Conservation (phyloP, 1,140 invertebrate genomes). For the Ceratina japonica region DNA sequence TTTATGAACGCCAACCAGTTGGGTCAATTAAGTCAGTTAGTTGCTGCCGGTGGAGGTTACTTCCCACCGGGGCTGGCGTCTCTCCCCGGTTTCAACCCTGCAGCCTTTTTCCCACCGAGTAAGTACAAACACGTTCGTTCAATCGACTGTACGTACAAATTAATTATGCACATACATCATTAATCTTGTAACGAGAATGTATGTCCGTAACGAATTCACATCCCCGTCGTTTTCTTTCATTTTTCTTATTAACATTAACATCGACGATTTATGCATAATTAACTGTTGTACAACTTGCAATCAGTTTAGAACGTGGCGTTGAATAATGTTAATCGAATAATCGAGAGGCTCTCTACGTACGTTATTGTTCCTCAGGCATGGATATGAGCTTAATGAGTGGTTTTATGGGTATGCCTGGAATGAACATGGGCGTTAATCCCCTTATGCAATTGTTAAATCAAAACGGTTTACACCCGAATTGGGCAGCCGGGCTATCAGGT, state of each 20-base stretch:
- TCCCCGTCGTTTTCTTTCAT: not conserved
- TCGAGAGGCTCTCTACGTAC: not conserved
- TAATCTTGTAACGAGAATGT: slow-evolving; percentile 3
- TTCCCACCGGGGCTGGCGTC: slow-evolving; percentile 64
- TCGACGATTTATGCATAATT: not conserved
- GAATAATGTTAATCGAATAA: not conserved
- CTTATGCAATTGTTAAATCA: slow-evolving; percentile 78
- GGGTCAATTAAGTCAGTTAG: slow-evolving; percentile 68
- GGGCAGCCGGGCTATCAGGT: slow-evolving; percentile 73
- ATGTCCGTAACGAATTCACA: slow-evolving; percentile 5
- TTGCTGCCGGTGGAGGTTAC: slow-evolving; percentile 57
- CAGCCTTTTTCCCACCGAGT: slow-evolving; percentile 89
- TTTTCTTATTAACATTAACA: not conserved
- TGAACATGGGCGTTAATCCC: slow-evolving; percentile 77
- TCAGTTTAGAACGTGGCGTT: not conserved
- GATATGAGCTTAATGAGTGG: slow-evolving; percentile 76
- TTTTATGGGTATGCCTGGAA: slow-evolving; percentile 76
- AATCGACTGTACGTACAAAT: slow-evolving; percentile 43
- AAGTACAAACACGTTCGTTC: slow-evolving; percentile 76
- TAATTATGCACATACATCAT: slow-evolving; percentile 38
- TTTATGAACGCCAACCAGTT: slow-evolving; percentile 65
- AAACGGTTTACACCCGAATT: slow-evolving; percentile 74
- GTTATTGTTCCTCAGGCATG: slow-evolving; percentile 65
- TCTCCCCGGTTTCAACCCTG: slow-evolving; percentile 82
- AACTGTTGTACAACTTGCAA: not conserved